Evolutionary conservation across 2,797 vertebrate genomes (phyloP).

Genomic region (Pseudochirops corinnae): DNA sequence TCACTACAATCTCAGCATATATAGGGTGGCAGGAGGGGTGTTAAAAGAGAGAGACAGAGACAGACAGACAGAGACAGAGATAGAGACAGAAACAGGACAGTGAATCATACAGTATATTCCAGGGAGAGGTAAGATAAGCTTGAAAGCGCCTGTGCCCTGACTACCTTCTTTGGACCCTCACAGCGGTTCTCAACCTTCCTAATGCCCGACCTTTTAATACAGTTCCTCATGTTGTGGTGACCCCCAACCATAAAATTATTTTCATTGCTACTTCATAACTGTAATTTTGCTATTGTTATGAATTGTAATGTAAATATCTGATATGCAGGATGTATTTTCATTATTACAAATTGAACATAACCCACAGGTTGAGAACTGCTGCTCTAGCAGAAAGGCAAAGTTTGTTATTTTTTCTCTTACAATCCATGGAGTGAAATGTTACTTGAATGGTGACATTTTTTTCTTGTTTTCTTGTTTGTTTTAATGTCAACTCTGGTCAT

Average conservation of each 20-base stretch:
- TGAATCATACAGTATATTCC: not conserved
- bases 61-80: not conserved
- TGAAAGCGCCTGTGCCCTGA: slow-evolving; percentile 12
- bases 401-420: slow-evolving; percentile 27
- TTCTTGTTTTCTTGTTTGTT: slow-evolving; percentile 58
- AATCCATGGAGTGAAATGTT: not conserved
- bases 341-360: no score
- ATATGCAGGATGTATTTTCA: no score
- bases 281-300: no score
- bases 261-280: no score
- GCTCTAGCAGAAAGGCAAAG: not conserved
- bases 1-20: no score
- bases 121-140: not conserved
- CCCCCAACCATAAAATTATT: no score
- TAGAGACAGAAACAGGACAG: not conserved
- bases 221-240: no score
- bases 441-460: not conserved
- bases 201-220: no score
- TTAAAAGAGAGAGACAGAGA: not conserved
- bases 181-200: no score
- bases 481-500: slow-evolving; percentile 22
- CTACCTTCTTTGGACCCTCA: not conserved
- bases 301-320: no score
- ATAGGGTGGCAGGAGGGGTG: not conserved
- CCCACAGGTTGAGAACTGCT: no score